Conservation (phyloP, 23 tunicate genomes). For the Halocynthia aurantium region DNA sequence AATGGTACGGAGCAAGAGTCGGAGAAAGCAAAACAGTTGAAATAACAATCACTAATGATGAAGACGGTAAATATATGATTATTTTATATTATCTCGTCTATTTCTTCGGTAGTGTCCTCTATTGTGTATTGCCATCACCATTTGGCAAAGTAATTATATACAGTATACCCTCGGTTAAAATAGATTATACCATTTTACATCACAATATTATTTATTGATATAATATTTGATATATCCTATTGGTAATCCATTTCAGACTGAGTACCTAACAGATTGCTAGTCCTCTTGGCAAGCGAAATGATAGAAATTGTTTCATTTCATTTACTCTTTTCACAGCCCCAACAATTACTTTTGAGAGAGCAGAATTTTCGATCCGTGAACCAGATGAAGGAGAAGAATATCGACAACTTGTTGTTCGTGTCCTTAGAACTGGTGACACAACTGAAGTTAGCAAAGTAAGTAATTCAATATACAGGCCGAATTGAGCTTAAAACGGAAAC, state of each 20-base stretch:
- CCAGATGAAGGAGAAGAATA: conserved; percentile 57
- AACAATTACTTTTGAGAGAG: conserved; percentile 58
- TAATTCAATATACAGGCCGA: too few species aligned
- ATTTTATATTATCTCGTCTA: too few species aligned
- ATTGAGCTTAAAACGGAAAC: too few species aligned
- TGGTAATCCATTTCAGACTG: background rate
- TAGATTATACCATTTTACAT: too few species aligned
- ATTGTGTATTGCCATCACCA: background rate
- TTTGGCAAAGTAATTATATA: background rate
- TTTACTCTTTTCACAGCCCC: conserved; percentile 52
- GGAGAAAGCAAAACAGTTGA: conserved; percentile 48
- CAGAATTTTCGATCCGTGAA: conserved; percentile 80
- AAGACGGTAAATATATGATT: conserved; percentile 70
- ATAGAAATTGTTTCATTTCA: too few species aligned
- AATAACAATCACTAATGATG: conserved; percentile 84
- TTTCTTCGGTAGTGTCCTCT: too few species aligned
- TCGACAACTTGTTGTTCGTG: conserved; percentile 50
- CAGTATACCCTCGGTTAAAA: background rate
- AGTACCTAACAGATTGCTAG: background rate
- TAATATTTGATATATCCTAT: background rate
- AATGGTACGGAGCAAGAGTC: conserved; percentile 79
- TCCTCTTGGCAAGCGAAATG: too few species aligned
- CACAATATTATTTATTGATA: too few species aligned
- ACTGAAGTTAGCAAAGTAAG: conserved; percentile 90
- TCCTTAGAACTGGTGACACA: conserved; percentile 81